These are phyloP conservation scores for Buceros bicornis DNA, from an alignment of 2,797 vertebrate species.

Conservation along the genomic window DNA sequence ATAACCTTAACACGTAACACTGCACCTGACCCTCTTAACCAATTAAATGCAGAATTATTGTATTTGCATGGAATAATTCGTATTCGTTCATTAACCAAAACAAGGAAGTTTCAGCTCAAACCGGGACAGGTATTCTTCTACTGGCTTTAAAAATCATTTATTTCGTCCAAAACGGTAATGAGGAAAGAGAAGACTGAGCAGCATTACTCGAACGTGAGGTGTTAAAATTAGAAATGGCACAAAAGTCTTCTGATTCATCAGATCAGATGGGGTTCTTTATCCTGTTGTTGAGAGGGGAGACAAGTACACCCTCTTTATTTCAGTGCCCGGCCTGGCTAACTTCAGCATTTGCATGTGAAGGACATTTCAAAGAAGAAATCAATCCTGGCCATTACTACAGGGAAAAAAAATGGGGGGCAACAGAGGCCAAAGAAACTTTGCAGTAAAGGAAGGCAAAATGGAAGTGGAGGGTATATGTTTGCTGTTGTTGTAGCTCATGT, in stretches of 20 bases:
- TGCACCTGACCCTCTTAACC: too few species aligned
- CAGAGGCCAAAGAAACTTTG: neutral
- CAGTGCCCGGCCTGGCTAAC: neutral
- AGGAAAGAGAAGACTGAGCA: slow-evolving; percentile 32
- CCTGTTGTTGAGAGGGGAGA: neutral
- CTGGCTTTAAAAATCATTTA: slow-evolving; percentile 12
- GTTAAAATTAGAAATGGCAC: neutral
- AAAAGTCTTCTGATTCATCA: neutral
- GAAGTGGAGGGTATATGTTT: neutral
- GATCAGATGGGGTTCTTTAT: neutral
- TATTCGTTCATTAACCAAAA: too few species aligned
- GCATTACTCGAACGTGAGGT: neutral
- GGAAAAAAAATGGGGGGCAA: neutral
- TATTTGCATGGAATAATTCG: too few species aligned
- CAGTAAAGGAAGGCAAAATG: neutral
- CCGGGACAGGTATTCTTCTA: neutral
- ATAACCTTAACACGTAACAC: too few species aligned
- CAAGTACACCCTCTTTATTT: neutral
- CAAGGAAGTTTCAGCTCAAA: too few species aligned
- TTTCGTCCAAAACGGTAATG: slow-evolving; percentile 22
- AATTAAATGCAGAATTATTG: too few species aligned
- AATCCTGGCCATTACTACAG: neutral
- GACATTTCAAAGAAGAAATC: neutral
- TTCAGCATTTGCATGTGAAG: neutral
- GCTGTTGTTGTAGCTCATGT: neutral